These are phyloP conservation scores for Ischnura elegans DNA, from an alignment of 2,888 invertebrate species.

Conservation along the genomic window DNA sequence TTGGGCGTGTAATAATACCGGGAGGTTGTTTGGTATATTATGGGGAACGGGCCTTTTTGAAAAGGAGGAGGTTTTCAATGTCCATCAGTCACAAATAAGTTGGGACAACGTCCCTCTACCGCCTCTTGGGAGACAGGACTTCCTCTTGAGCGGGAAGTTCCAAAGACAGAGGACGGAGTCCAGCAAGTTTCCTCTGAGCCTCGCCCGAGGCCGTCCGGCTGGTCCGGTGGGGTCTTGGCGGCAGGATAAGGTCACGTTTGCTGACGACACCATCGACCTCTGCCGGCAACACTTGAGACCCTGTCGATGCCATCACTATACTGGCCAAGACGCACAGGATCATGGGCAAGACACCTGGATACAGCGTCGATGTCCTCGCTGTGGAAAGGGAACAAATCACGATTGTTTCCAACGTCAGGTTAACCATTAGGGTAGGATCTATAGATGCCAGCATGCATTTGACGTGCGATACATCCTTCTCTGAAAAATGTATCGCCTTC, in stretches of 20 bases:
- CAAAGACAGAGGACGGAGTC: background rate
- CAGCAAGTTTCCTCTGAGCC: background rate
- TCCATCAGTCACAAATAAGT: background rate
- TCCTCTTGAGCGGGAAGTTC: background rate
- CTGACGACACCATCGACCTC: background rate
- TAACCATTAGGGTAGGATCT: background rate
- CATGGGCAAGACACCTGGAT: background rate
- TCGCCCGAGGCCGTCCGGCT: background rate
- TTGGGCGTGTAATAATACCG: background rate
- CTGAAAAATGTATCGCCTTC: too few relatives aligned
- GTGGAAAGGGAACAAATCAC: background rate
- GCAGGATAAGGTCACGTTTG: background rate
- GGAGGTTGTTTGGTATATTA: background rate
- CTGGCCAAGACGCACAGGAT: background rate
- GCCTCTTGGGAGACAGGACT: constrained; percentile 7
- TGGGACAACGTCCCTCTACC: background rate
- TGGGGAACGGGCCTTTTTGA: background rate
- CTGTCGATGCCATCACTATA: background rate
- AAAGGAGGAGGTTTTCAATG: background rate
- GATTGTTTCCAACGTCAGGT: too few relatives aligned
- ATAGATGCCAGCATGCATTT: background rate
- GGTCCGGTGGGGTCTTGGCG: constrained; percentile 23
- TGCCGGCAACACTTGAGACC: background rate
- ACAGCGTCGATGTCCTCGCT: constrained; percentile 12
- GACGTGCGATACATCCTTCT: too few relatives aligned